These are phyloP conservation scores for Cheirogaleus major DNA, from an alignment of 2,797 vertebrate species.

Conservation along the genomic window DNA sequence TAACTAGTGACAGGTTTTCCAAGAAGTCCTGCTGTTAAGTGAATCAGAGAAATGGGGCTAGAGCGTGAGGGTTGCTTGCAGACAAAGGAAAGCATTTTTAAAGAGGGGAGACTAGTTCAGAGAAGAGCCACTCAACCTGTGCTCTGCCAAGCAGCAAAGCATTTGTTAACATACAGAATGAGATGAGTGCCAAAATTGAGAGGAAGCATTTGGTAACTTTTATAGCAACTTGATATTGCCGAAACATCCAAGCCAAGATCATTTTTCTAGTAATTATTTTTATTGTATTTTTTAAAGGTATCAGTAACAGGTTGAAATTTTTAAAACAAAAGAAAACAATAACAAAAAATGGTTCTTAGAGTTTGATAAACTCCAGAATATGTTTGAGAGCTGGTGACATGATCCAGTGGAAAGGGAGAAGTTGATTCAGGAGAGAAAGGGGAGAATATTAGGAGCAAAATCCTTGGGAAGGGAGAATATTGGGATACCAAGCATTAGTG, in stretches of 20 bases:
- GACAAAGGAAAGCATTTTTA: neutral
- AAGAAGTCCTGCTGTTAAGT: neutral
- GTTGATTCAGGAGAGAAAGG: neutral
- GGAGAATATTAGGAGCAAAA: neutral
- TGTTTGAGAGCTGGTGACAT: neutral
- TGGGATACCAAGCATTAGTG: neutral
- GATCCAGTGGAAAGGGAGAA: neutral
- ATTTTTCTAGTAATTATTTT: neutral
- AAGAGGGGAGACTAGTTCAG: neutral
- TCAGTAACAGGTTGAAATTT: neutral
- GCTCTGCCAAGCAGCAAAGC: fast-evolving
- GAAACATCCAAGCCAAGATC: neutral
- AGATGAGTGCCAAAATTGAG: neutral
- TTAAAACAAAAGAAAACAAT: neutral
- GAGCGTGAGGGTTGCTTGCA: neutral
- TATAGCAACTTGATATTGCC: neutral
- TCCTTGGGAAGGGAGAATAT: neutral
- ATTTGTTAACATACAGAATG: neutral
- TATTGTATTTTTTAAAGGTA: neutral
- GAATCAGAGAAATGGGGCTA: neutral
- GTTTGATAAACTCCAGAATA: neutral
- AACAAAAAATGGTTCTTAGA: neutral
- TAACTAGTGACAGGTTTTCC: neutral
- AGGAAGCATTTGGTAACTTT: neutral
- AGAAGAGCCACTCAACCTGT: neutral